Conservation (phyloP, 2,113 vertebrate genomes). For the Bettongia penicillata region DNA sequence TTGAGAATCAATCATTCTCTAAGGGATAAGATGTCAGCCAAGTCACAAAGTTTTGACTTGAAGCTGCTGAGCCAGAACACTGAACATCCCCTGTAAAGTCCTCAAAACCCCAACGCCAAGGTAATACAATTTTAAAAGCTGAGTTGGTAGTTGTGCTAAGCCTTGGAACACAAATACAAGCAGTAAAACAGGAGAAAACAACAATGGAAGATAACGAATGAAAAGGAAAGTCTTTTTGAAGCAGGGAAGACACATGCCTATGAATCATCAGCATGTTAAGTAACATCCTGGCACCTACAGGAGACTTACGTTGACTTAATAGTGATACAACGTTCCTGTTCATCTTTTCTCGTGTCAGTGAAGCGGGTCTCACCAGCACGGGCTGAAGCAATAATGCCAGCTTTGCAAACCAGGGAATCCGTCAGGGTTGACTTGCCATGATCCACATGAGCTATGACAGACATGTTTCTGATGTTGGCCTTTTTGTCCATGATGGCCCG, state of each 20-base stretch:
- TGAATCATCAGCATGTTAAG: not conserved
- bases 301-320: conserved; percentile 96
- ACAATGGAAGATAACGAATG: not conserved
- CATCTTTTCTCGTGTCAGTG: conserved; percentile 96
- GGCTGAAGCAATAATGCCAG: conserved; percentile 95
- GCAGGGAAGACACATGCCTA: not conserved
- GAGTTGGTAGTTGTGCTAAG: not conserved
- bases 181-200: not conserved
- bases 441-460: conserved; percentile 97
- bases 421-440: conserved; percentile 97
- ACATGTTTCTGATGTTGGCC: conserved; percentile 99
- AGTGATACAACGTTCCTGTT: conserved; percentile 97
- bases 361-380: conserved; percentile 96
- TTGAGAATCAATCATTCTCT: not conserved
- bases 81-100: not conserved
- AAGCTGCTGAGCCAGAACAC: no score
- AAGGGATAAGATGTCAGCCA: not conserved
- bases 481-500: conserved; percentile 99
- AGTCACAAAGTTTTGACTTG: not conserved
- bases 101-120: not conserved
- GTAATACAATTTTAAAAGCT: not conserved
- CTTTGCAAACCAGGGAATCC: conserved; percentile 97
- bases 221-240: not conserved
- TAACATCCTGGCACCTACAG: no score
- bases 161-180: no score